These are phyloP conservation scores for Papilio machaon DNA, from an alignment of 1,140 invertebrate genomes.

Conservation along the genomic window DNA sequence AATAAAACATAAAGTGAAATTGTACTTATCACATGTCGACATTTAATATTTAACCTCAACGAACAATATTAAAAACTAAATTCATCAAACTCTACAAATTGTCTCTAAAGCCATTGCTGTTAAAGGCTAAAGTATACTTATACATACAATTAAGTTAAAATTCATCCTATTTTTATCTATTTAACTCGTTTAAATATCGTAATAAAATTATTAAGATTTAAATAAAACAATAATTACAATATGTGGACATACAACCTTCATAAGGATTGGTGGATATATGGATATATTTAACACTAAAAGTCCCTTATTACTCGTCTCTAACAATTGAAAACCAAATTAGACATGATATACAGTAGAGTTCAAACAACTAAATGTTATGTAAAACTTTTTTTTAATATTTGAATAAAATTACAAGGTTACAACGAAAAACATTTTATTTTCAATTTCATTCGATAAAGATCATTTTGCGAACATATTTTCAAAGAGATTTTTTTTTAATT, in stretches of 20 bases:
- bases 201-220: conserved; percentile 76
- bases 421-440: background rate
- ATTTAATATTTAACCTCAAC: conserved; percentile 30
- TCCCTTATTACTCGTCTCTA: conserved; percentile 51
- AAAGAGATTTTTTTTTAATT: background rate
- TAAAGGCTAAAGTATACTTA: conserved; percentile 57
- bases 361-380: conserved; percentile 23
- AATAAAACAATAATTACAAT: conserved; percentile 76
- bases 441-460: background rate
- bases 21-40: conserved; percentile 46
- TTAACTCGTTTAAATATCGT: conserved; percentile 72
- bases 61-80: conserved; percentile 12
- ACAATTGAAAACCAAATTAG: background rate
- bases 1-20: conserved; percentile 37
- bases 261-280: conserved; percentile 68
- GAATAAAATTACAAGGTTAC: background rate
- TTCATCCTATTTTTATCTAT: conserved; percentile 70
- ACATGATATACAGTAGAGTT: conserved; percentile 12
- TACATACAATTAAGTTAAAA: conserved; percentile 72
- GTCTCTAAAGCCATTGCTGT: conserved; percentile 37
- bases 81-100: conserved; percentile 34
- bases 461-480: background rate
- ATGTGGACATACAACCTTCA: conserved; percentile 79
- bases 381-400: conserved; percentile 13
- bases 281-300: conserved; percentile 59